These are phyloP conservation scores for Nematolebias whitei DNA, from an alignment of 2,113 vertebrate genomes.

Conservation along the genomic window DNA sequence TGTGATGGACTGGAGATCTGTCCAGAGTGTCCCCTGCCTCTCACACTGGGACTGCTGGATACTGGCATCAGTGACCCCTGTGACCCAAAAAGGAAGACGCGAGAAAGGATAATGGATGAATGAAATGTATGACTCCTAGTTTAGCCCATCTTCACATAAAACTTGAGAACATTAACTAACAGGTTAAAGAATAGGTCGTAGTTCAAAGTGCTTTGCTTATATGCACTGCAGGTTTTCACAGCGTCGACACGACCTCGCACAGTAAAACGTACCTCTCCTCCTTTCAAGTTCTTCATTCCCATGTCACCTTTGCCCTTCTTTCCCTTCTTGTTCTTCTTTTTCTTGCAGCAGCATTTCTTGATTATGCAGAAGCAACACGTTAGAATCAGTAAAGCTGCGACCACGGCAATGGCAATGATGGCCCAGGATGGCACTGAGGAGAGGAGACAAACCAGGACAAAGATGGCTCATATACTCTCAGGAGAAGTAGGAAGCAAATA, in stretches of 20 bases:
- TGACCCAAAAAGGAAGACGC: too few species aligned
- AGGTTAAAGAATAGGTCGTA: conserved; percentile 7
- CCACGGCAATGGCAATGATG: conserved; percentile 92
- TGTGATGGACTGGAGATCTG: too few species aligned
- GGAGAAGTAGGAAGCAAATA: conserved; percentile 36
- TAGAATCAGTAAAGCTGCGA: conserved; percentile 90
- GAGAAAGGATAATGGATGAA: too few species aligned
- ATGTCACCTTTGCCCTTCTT: conserved; percentile 97
- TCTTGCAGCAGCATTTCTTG: conserved; percentile 99
- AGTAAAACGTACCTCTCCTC: conserved; percentile 79
- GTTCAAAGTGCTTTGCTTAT: background rate
- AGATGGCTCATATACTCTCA: conserved; percentile 25
- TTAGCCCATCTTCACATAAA: conserved; percentile 13
- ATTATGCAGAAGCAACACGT: conserved; percentile 98
- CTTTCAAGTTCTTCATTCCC: conserved; percentile 98
- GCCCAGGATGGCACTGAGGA: conserved; percentile 93
- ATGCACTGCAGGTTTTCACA: conserved; percentile 9
- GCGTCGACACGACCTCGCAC: conserved; percentile 10
- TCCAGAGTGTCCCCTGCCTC: too few species aligned
- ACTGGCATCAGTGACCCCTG: too few species aligned
- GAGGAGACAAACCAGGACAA: conserved; percentile 35
- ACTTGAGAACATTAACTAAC: conserved; percentile 30
- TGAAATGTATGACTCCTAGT: background rate
- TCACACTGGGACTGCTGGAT: too few species aligned
- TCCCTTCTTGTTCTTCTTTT: conserved; percentile 97